Evolutionary conservation across 2,888 invertebrate species (phyloP).

Genomic region (Eupelmus urozonus): DNA sequence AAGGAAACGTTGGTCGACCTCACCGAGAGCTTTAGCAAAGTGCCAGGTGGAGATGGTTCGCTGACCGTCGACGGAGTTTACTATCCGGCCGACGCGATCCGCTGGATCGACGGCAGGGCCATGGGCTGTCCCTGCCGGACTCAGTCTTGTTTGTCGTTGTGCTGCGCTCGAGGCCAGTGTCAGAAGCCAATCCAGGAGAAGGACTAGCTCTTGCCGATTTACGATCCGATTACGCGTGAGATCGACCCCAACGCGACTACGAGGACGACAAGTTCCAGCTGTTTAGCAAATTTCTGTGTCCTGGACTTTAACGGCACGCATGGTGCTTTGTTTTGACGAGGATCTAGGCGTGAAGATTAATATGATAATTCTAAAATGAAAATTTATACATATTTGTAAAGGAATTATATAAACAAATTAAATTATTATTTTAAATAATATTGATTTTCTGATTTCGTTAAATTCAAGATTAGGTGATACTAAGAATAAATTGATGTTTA

Average conservation of each 20-base stretch:
- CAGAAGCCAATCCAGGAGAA: neutral
- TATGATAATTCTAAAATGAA: too few relatives aligned
- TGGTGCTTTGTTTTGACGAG: constrained; percentile 63
- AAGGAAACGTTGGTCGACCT: constrained; percentile 47
- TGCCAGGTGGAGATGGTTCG: neutral
- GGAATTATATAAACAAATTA: too few relatives aligned
- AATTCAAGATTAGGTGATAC: too few relatives aligned
- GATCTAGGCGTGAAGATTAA: fast-evolving
- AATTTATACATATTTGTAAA: too few relatives aligned
- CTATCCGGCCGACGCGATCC: constrained; percentile 30
- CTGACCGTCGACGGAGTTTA: constrained; percentile 20
- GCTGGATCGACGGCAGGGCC: constrained; percentile 2
- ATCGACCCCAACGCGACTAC: neutral
- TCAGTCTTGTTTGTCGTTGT: constrained; percentile 63
- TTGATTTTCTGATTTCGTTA: too few relatives aligned
- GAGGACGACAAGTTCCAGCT: constrained; percentile 60
- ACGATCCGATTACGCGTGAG: constrained; percentile 51
- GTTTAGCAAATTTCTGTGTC: constrained; percentile 67
- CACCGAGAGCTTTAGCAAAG: constrained; percentile 11
- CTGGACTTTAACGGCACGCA: constrained; percentile 27
- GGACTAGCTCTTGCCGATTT: constrained; percentile 41
- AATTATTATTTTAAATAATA: too few relatives aligned
- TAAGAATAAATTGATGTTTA: too few relatives aligned
- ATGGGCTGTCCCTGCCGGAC: constrained; percentile 57
- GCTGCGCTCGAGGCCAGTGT: constrained; percentile 61